Base-by-base conservation (phyloP, 2,888 invertebrate genomes). In the Mythimna loreyi region DNA sequence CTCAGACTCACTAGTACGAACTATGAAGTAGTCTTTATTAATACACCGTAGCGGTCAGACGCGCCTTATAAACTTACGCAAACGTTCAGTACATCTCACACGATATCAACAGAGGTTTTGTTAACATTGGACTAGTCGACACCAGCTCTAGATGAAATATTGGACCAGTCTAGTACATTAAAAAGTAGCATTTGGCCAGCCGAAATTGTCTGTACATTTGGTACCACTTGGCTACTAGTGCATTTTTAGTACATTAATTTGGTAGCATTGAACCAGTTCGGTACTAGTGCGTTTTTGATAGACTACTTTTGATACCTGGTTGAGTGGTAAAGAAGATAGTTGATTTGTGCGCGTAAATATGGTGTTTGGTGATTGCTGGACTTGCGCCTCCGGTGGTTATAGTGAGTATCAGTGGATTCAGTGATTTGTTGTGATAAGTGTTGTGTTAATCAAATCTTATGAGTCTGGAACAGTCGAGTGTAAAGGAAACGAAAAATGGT, bases 311-410 rank as follows among this genome's bases (percentile, higher is more conserved):
- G 23, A 19, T 23, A 23, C 9, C 9, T 53, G 11, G n/a, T 21
- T 21, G 21, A 55, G 30, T 30, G 19, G 9, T 21, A 36, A n/a
- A 23, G 7, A 23, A 45, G 16, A 40, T n/a, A 30, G 49, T 36
- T 36, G 9, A 1, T 33, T 55, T n/a, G 47, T 25, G 30, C 5
- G 7, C 5, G 13, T 6, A 19, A 81, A 72, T 75, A 94, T 94
- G 94, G 94, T 94, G 75, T 94, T 95, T 75, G 93, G 91, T 67
- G 94, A 95, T 73, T 95, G 95, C 78, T 94, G 92, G 92, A 91
- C 86, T 30, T 92, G 92, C 64, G 79, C 90, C 16, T 88, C 90
- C 0, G 86, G 94, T 92, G 84, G 87, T 91, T 93, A 85, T 76
- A 56, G 61, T 63, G 55, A 65, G 65, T 65, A 73, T 59, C 56